Evolutionary conservation across 2,113 vertebrate species (phyloP).

Genomic region (Trematocara stigmaticum): DNA sequence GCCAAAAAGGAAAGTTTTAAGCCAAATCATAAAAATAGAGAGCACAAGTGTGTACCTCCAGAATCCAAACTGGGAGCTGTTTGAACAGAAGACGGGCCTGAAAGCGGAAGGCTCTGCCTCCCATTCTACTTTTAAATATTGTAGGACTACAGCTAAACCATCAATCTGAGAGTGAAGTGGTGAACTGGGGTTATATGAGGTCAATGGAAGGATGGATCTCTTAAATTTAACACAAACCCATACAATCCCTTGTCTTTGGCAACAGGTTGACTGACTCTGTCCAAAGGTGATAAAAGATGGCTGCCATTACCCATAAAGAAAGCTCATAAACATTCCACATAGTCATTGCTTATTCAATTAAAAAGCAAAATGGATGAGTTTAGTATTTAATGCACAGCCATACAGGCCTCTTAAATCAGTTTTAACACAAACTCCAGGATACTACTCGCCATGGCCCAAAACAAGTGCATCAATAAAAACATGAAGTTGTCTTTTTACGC

Average conservation of each 20-base stretch:
- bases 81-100: neutral
- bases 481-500: accelerated
- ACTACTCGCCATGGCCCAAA: neutral
- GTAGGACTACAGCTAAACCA: neutral
- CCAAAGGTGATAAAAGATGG: neutral
- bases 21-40: neutral
- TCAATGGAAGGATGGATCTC: neutral
- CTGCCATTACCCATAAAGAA: neutral
- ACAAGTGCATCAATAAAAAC: neutral
- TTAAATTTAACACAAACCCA: neutral
- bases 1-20: neutral
- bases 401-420: neutral
- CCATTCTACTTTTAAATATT: neutral
- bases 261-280: neutral
- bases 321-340: neutral
- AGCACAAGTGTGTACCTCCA: accelerated
- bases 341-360: neutral
- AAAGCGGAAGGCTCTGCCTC: neutral
- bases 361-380: neutral
- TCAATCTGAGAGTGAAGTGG: neutral
- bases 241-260: neutral
- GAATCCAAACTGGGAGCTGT: accelerated
- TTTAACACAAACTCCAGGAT: neutral
- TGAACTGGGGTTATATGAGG: neutral
- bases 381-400: neutral